Evolutionary conservation across 2,797 vertebrate species (phyloP).

Genomic region (Leptoclinus maculatus): DNA sequence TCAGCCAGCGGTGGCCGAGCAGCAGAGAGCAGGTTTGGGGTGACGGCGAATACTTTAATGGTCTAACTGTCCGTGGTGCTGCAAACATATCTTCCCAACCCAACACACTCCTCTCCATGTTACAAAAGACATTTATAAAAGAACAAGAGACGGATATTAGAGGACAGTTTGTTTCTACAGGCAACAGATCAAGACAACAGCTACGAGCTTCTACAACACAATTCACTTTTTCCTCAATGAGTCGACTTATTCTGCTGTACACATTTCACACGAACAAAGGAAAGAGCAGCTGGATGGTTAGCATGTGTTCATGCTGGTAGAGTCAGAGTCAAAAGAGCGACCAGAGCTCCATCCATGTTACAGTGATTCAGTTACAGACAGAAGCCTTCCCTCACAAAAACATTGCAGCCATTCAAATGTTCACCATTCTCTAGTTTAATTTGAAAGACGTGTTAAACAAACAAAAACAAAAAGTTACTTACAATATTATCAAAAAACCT

Average conservation of each 20-base stretch:
- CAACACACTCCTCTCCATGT: slow-evolving; percentile 24
- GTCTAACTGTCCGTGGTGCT: slow-evolving; percentile 14
- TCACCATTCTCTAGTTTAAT: slow-evolving; percentile 29
- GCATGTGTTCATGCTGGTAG: not conserved
- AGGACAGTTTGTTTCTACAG: slow-evolving; percentile 60
- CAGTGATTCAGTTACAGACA: not conserved
- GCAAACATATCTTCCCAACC: slow-evolving; percentile 22
- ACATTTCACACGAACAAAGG: not conserved
- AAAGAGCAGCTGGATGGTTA: not conserved
- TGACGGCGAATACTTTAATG: slow-evolving; percentile 34
- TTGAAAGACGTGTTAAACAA: slow-evolving; percentile 11
- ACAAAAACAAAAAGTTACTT: not conserved
- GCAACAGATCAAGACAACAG: slow-evolving; percentile 64
- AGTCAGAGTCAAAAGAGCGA: not conserved
- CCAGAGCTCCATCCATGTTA: not conserved
- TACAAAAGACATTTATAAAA: slow-evolving; percentile 78
- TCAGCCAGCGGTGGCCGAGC: not conserved
- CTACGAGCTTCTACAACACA: not conserved
- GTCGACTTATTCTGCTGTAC: not conserved
- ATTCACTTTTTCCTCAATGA: not conserved
- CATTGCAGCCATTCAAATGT: not conserved
- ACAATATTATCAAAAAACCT: not conserved
- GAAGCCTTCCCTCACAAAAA: not conserved
- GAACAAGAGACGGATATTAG: slow-evolving; percentile 53
- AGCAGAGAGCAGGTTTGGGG: not conserved